Evolutionary conservation across 2,113 vertebrate genomes (phyloP), one percentile per base, ranked within the genome.

Genomic region (Grallaria varia): DNA sequence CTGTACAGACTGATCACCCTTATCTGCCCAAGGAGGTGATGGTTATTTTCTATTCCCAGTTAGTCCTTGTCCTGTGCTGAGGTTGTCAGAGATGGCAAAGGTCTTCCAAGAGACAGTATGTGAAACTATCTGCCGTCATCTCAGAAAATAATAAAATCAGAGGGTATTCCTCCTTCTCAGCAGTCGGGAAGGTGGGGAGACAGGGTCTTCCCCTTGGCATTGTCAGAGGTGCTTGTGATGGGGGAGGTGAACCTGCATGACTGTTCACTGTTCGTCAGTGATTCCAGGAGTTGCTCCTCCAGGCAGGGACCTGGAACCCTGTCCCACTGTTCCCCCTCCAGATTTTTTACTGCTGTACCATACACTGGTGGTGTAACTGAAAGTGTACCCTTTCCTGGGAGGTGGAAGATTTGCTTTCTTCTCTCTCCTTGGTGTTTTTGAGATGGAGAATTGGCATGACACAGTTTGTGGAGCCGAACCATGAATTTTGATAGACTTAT

Each of bases 121-220:
- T 80, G 53, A 87, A 80, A 31, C 28, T 50, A 19, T 12, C 58
- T 73, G 28, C n/a, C 37, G 35, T 68, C 2, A 1, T 73, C 58
- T 89, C 11, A 18, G 56, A 47, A 58, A 89, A 63, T 15, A 40
- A 74, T 33, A 78, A 77, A 55, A 63, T 37, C 10, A 14, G 56
- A 42, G 24, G 11, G 4, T 44, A 22, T 68, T 89, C 3, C 45
- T 42, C 14, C 52, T 88, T 75, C 30, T 89, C 20, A 92, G 28
- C n/a, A 68, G 20, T 12, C 74, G 39, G 27, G 59, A 47, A 28
- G 10, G 11, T 68, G 39, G 23, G 19, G 56, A 81, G 21, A 35
- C 55, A 52, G 1, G 2, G 13, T 68, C 20, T 40, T 80, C 16
- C 1, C 0, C 9, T 31, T 75, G 39, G 8, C 49, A 10, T 9